These are phyloP conservation scores for Sussaba pulchella DNA, from an alignment of 2,888 invertebrate genomes.

Conservation along the genomic window DNA sequence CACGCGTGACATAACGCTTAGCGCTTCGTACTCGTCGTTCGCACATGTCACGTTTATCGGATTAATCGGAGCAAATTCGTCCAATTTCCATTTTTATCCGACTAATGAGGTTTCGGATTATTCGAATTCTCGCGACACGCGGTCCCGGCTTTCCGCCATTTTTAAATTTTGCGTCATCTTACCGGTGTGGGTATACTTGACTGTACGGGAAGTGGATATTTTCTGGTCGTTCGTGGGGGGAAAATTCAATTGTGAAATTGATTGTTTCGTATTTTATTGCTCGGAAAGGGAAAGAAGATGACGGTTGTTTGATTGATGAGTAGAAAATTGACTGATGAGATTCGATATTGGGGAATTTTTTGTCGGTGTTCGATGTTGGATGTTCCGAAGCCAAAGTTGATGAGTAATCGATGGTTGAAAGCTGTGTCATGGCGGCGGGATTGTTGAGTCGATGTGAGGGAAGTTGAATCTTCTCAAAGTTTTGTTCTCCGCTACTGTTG, in stretches of 20 bases:
- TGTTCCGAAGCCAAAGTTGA: too few relatives aligned
- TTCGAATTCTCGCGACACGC: constrained; percentile 20
- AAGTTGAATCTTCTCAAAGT: too few relatives aligned
- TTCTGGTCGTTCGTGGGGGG: neutral
- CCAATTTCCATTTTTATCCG: neutral
- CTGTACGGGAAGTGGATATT: neutral
- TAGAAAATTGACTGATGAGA: too few relatives aligned
- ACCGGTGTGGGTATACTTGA: neutral
- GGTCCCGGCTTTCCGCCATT: constrained; percentile 30
- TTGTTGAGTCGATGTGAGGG: too few relatives aligned
- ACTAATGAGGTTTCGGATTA: neutral
- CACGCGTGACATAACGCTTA: constrained; percentile 9
- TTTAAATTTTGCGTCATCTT: neutral
- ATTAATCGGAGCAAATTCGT: neutral
- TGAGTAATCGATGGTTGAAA: too few relatives aligned
- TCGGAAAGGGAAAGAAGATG: too few relatives aligned
- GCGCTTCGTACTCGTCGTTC: neutral
- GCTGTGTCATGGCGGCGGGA: too few relatives aligned
- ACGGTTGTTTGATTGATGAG: too few relatives aligned
- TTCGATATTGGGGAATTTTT: too few relatives aligned
- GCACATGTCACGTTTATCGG: neutral
- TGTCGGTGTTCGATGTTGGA: too few relatives aligned
- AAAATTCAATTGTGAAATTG: neutral
- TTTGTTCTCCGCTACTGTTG: too few relatives aligned
- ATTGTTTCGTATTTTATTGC: too few relatives aligned